Evolutionary conservation across 2,113 vertebrate species (phyloP), one percentile per base, ranked within the genome.

Genomic region (Lycocorax pyrrhopterus): DNA sequence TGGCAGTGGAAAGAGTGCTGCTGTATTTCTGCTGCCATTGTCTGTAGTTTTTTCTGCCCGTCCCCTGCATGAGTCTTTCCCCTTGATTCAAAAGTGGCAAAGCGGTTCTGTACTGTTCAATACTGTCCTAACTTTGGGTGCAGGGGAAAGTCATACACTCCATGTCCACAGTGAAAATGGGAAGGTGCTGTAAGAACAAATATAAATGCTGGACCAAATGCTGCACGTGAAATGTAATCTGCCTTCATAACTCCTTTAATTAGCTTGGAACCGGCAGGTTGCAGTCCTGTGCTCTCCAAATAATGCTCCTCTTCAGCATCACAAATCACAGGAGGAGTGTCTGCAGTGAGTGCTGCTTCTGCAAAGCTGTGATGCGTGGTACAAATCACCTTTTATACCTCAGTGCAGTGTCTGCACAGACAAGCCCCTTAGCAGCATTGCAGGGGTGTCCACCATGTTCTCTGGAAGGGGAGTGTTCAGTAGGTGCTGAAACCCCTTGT

Each of bases 111-210:
- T 82, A 3, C 19, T 3, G 2, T 56, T 49, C 64, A 56, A 52
- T 21, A 9, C 49, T 44, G 22, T 15, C 49, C 10, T n/a, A 9
- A 17, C 4, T 33, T 30, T 41, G 13, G 43, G 1, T 30, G 5
- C 1, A 0, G 17, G 30, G 21, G 6, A 4, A 53, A 21, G 27
- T 47, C 7, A 2, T 1, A 8, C 3, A 3, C 4, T 18, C 29
- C 1, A 0, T 23, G 7, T 6, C 39, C 66, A 23, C n/a, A n/a
- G 17, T 33, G 22, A 39, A 63, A 72, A n/a, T 10, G 15, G 25
- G 41, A 22, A 6, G 8, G 14, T 89, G n/a, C 20, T 73, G 5
- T 9, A 32, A 44, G 17, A 89, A 23, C 46, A 44, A 32, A 22
- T 2, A 1, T 0, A 56, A 41, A 23, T 33, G 26, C 47, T 59